phyloP scores from a whole-genome alignment of 2,888 invertebrate genomes.

The Zaprionus lineosus region DNA sequence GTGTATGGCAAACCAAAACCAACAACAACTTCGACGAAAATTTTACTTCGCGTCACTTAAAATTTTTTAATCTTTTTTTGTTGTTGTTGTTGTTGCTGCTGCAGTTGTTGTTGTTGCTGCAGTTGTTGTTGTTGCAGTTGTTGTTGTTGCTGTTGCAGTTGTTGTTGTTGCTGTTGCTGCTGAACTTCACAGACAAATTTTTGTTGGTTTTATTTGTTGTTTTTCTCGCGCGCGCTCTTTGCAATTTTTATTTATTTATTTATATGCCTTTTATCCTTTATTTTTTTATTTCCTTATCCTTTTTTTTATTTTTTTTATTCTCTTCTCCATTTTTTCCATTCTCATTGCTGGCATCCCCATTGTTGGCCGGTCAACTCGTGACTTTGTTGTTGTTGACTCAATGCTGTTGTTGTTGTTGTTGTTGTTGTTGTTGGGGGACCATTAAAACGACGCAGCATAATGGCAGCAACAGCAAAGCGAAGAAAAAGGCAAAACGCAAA shows the following conservation, averaged over 20 bases:
- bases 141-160: no score
- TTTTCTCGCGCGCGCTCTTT: constrained; percentile 16
- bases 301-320: constrained; percentile 78
- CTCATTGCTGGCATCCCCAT: constrained; percentile 37
- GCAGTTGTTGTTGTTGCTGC: constrained; percentile 33
- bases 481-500: constrained; percentile 38
- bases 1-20: no score
- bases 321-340: constrained; percentile 70
- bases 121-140: no score
- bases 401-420: constrained; percentile 29
- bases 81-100: constrained; percentile 19
- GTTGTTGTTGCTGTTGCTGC: no score
- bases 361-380: constrained; percentile 61
- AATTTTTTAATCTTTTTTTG: constrained; percentile 27
- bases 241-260: constrained; percentile 78
- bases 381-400: constrained; percentile 45
- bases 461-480: constrained; percentile 64
- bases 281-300: no score
- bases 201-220: constrained; percentile 9
- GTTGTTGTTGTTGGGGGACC: constrained; percentile 58
- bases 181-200: constrained; percentile 70
- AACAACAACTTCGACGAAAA: no score
- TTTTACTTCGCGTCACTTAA: no score
- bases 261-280: constrained; percentile 74
- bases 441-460: constrained; percentile 79